Conservation (phyloP, 1,140 invertebrate species). For the Heliothis virescens region DNA sequence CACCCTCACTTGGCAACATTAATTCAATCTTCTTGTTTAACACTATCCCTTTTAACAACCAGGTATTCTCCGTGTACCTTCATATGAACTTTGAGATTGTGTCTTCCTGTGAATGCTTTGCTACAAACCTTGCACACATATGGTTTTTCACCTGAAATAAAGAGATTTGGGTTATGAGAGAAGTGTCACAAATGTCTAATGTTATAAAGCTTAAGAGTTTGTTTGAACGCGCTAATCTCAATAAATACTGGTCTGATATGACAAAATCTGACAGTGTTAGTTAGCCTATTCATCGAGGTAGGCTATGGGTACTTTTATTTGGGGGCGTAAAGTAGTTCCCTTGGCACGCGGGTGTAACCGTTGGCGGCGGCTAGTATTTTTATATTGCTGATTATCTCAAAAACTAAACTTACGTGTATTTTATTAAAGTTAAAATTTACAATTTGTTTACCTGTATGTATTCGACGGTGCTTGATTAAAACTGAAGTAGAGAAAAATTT, state of each 20-base stretch:
- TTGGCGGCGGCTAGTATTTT: too few species aligned
- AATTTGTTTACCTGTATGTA: constrained; percentile 72
- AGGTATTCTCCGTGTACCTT: constrained; percentile 75
- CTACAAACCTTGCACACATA: constrained; percentile 75
- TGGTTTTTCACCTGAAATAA: constrained; percentile 74
- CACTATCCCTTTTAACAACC: constrained; percentile 59
- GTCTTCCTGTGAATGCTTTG: constrained; percentile 71
- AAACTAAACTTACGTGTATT: too few species aligned
- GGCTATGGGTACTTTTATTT: too few species aligned
- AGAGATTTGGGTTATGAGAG: background rate
- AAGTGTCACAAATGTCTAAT: background rate
- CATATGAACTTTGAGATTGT: constrained; percentile 81
- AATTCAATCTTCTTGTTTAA: constrained; percentile 17
- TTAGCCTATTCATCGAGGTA: too few species aligned
- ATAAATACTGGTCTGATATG: too few species aligned
- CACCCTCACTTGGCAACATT: constrained; percentile 13
- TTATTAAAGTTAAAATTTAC: background rate
- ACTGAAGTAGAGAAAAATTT: constrained; percentile 65
- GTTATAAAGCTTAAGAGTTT: background rate
- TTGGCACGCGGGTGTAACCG: too few species aligned
- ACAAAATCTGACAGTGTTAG: too few species aligned
- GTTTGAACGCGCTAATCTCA: background rate
- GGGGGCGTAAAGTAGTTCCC: too few species aligned
- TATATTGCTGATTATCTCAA: too few species aligned
- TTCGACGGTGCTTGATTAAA: constrained; percentile 71